Base-by-base conservation (phyloP, 2,888 invertebrate genomes). In the Romanomermis culicivorax region DNA sequence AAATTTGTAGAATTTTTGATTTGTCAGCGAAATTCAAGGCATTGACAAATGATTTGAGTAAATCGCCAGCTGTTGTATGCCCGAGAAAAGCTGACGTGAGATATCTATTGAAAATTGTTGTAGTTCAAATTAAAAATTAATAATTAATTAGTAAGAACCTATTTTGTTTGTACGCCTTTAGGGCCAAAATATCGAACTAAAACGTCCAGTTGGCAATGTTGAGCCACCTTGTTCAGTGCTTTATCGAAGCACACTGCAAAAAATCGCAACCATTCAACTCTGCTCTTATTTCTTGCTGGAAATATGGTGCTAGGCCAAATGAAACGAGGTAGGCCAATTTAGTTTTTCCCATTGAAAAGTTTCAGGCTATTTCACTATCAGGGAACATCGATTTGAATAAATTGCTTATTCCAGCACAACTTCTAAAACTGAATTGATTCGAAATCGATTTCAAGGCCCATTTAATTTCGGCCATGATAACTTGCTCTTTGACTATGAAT, bases 171-270 rank as follows among this genome's bases (percentile, higher is more conserved):
- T 27, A n/a, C 27, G n/a, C 29, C 43, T 36, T 58, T 51, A 36
- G 55, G 43, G 42, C 61, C 55, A 63, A 61, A 65, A 52, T 57
- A 64, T 49, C 62, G 55, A 1, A 66, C 55, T 45, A 57, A 54
- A 20, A 64, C 25, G 50, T 64, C 64, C 63, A 65, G 65, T 20
- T 47, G 48, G 11, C 23, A 47, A 56, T 64, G 63, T 25, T 60
- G 57, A 23, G 42, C 29, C 23, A 56, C 52, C 17, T 54, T 30
- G 55, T 61, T 61, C 29, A 62, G 54, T 23, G 59, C 49, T 51
- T 60, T 60, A 55, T 61, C 61, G 56, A 62, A 61, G 27, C 53
- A 60, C n/a, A 59, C 51, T 2, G 60, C 54, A 49, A 57, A 55
- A 27, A 56, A 29, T 56, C 43, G 23, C 47, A 50, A 47, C 52